phyloP scores from a whole-genome alignment of 2,888 invertebrate species.

The Hypomecis punctinalis region DNA sequence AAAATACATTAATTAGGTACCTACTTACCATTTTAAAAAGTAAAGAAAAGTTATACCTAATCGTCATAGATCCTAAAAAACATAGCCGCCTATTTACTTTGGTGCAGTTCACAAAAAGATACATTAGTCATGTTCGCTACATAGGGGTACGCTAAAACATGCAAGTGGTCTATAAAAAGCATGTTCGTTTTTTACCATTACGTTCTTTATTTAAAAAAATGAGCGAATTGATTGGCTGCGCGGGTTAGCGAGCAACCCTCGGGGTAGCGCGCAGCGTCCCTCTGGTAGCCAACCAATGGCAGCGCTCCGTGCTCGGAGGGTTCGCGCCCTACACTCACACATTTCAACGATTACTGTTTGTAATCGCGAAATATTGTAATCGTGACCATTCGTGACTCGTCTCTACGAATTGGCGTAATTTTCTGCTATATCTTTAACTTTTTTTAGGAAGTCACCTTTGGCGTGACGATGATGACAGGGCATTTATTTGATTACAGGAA shows the following conservation, averaged over 20 bases:
- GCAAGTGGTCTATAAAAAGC: constrained; percentile 61
- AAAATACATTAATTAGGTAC: too few relatives aligned
- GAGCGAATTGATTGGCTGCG: constrained; percentile 83
- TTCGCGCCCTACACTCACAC: constrained; percentile 71
- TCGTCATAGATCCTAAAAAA: too few relatives aligned
- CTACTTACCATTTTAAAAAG: too few relatives aligned
- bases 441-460: constrained; percentile 4
- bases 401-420: constrained; percentile 21
- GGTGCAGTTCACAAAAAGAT: constrained; percentile 3
- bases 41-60: too few relatives aligned
- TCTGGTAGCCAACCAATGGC: constrained; percentile 65
- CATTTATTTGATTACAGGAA: constrained; percentile 9
- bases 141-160: constrained; percentile 58
- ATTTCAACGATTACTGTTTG: constrained; percentile 50
- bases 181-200: constrained; percentile 74
- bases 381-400: constrained; percentile 33
- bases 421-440: constrained; percentile 10
- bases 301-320: constrained; percentile 61
- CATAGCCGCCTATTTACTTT: background rate
- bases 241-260: constrained; percentile 58
- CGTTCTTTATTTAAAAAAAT: constrained; percentile 82
- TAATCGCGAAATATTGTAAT: constrained; percentile 36
- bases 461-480: constrained; percentile 21
- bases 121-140: constrained; percentile 41
- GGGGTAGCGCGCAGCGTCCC: constrained; percentile 63